Evolutionary conservation across 2,113 vertebrate genomes (phyloP), one percentile per base, ranked within the genome.

Genomic region (Oplegnathus fasciatus): DNA sequence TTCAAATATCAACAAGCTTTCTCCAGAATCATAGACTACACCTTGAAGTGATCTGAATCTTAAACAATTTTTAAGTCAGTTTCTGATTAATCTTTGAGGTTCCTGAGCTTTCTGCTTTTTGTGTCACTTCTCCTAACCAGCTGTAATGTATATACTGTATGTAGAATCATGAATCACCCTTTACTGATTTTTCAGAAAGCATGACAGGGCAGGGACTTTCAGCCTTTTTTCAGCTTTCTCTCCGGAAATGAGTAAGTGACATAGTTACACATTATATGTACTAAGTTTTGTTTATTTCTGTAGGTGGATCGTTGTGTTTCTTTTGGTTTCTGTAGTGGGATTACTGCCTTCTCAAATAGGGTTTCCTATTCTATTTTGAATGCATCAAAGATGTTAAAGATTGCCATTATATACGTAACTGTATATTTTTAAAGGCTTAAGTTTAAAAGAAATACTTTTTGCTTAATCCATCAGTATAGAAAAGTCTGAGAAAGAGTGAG

Each of bases 151-250:
- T 67, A 28, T 52, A 72, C 71, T 80, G 55, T 69, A 32, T 71
- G 74, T 18, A 0, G 24, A 80, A 28, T 65, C 55, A 58, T 81
- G 40, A 84, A 1, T 74, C 78, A 75, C 52, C 20, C 46, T 46
- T n/a, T 57, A 48, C 44, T 84, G 37, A 86, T 24, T 85, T 68
- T 77, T 91, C 78, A 82, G 71, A 85, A 77, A 85, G 32, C 57
- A 71, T 82, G 78, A 90, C 78, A n/a, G 4, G 1, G 83, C 67
- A 71, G 90, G 87, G 86, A 85, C 78, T 92, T 89, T 84, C 65
- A 67, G 60, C 4, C 24, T 64, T 60, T 52, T 18, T 77, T 84
- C 37, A 71, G 5, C 37, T 46, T 70, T 86, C 74, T 67, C 44
- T 84, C 65, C 71, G 44, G 75, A 85, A 91, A 89, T 87, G 75